Evolutionary conservation across 2,113 vertebrate species (phyloP), one percentile per base, ranked within the genome.

Genomic region (Natator depressus): DNA sequence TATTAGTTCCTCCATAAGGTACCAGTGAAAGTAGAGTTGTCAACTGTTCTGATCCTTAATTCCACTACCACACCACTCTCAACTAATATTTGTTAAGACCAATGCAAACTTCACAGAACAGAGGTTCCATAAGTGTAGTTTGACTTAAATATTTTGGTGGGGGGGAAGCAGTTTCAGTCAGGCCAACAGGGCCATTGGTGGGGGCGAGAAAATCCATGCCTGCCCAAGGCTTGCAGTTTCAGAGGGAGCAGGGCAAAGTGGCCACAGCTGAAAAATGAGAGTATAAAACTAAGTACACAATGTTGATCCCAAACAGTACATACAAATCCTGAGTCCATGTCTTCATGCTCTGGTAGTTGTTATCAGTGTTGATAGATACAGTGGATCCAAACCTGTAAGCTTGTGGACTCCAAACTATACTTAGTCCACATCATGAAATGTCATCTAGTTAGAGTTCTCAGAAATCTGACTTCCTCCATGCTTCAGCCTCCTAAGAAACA

Each of bases 321-420:
- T 9, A 7, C 0, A 1, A 78, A 47, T 14, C 25, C 38, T 78
- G 75, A 78, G 38, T 11, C 25, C 75, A 27, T 27, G 75, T 46
- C 59, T 85, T 87, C 3, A 13, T 29, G 10, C 31, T 29, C 4
- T 0, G 54, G 1, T 1, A 0, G 0, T 11, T 19, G n/a, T 29
- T 27, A 78, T 25, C 76, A 79, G 54, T 19, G 1, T 22, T 38
- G 35, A 1, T 76, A 46, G 25, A 2, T 0, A 3, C 1, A 0
- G 16, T 53, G 53, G 53, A 46, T 47, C 75, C 81, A 50, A 31
- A 62, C 85, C 94, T 81, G 85, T 84, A 72, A 17, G 76, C 53
- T 57, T 92, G 35, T 47, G 89, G 90, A 82, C 22, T 47, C 22
- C 50, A 38, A 54, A 9, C 79, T 90, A 78, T 53, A 50, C 89